Evolutionary conservation across 2,888 invertebrate species (phyloP).

Genomic region (Folsomia candida): DNA sequence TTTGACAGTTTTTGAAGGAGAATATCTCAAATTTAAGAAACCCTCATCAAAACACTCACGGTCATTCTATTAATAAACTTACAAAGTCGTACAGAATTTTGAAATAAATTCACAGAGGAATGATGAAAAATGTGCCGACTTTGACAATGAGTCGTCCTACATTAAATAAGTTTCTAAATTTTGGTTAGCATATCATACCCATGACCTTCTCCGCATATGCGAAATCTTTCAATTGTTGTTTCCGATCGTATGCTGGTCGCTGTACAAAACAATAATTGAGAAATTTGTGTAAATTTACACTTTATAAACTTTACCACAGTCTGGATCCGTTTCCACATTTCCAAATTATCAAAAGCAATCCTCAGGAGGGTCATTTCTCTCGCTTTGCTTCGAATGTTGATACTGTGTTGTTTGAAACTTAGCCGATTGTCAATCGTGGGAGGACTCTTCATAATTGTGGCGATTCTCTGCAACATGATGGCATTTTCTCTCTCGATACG

Average conservation of each 20-base stretch:
- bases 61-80: too few relatives aligned
- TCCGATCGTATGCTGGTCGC: constrained; percentile 37
- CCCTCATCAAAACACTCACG: too few relatives aligned
- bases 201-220: constrained; percentile 32
- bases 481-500: constrained; percentile 49
- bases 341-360: constrained; percentile 48
- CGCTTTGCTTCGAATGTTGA: constrained; percentile 25
- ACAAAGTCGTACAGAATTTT: too few relatives aligned
- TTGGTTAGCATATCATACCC: too few relatives aligned
- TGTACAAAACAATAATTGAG: constrained; percentile 8
- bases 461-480: constrained; percentile 38
- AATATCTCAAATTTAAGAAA: too few relatives aligned
- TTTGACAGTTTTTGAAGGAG: too few relatives aligned
- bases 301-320: constrained; percentile 18
- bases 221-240: constrained; percentile 40
- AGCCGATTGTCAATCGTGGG: constrained; percentile 34
- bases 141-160: too few relatives aligned
- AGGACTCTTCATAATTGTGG: constrained; percentile 42
- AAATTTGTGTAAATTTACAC: not conserved
- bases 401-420: not conserved
- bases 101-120: too few relatives aligned
- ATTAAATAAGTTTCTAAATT: too few relatives aligned
- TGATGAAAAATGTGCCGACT: too few relatives aligned
- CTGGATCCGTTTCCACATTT: constrained; percentile 44
- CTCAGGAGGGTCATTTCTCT: constrained; percentile 39